These are phyloP conservation scores for Pteromalus puparum DNA, from an alignment of 1,140 invertebrate genomes.

Conservation along the genomic window DNA sequence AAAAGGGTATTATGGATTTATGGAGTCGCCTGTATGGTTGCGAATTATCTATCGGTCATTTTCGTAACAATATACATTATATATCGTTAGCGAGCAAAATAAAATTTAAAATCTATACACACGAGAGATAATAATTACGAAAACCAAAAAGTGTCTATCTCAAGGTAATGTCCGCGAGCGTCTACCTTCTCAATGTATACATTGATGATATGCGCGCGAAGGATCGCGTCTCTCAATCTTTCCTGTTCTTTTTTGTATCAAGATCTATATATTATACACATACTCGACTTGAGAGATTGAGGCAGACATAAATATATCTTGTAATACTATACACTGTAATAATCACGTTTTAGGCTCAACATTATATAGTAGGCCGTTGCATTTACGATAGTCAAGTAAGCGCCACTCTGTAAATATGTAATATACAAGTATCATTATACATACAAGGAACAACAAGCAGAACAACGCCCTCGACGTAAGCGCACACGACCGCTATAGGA, in stretches of 20 bases:
- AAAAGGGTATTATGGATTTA: too few species aligned
- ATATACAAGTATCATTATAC: background rate
- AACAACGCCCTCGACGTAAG: slow-evolving; percentile 56
- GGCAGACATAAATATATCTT: background rate
- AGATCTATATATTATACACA: background rate
- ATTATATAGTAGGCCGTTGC: background rate
- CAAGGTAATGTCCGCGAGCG: background rate
- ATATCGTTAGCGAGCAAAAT: background rate
- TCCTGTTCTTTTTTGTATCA: background rate
- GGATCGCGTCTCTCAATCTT: background rate
- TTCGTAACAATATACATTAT: slow-evolving; percentile 7
- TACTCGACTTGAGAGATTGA: background rate
- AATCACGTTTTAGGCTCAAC: background rate
- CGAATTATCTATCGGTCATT: slow-evolving; percentile 2
- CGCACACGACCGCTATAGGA: slow-evolving; percentile 57
- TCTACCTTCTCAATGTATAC: background rate
- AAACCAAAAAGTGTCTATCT: slow-evolving; percentile 30
- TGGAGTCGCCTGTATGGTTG: background rate
- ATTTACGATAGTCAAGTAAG: background rate
- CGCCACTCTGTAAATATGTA: slow-evolving; percentile 47
- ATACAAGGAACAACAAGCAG: background rate
- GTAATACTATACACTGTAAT: background rate
- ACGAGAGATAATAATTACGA: background rate
- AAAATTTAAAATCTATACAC: background rate
- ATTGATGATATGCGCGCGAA: background rate